Conservation (phyloP, 2,888 invertebrate species). For the Pharmacophagus antenor region DNA sequence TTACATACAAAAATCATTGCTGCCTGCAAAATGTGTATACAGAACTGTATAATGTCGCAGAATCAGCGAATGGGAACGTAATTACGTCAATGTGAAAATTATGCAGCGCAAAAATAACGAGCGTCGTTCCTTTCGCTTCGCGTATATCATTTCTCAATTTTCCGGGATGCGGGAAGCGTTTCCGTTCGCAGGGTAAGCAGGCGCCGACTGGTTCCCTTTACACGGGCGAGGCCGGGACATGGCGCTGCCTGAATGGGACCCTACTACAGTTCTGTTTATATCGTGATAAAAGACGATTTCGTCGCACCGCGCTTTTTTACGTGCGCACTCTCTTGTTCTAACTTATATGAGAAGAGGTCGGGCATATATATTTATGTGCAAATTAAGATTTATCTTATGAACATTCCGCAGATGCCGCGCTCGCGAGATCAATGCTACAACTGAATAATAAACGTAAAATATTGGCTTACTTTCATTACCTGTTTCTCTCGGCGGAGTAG, state of each 20-base stretch:
- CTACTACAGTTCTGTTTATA: conserved; percentile 53
- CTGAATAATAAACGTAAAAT: too few species aligned
- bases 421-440: too few species aligned
- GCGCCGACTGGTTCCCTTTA: conserved; percentile 41
- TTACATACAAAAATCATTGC: neutral
- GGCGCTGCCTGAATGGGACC: conserved; percentile 53
- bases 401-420: too few species aligned
- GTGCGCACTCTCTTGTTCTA: neutral
- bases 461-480: too few species aligned
- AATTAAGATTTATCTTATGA: neutral
- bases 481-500: too few species aligned
- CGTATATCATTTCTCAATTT: conserved; percentile 42
- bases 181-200: conserved; percentile 33
- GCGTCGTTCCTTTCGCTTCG: conserved; percentile 32
- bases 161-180: conserved; percentile 20
- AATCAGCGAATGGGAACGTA: conserved; percentile 8
- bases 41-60: conserved; percentile 7
- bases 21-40: neutral
- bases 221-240: conserved; percentile 42
- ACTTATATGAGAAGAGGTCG: neutral
- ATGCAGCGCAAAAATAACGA: conserved; percentile 30
- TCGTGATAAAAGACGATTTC: conserved; percentile 55
- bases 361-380: neutral
- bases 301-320: too few species aligned
- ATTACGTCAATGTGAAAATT: conserved; percentile 21